Percentiles rank a stretch among this genome's conserved stretches.
Evolutionary conservation across 2,113 vertebrate species (phyloP).

Genomic region (Spilogale gracilis): DNA sequence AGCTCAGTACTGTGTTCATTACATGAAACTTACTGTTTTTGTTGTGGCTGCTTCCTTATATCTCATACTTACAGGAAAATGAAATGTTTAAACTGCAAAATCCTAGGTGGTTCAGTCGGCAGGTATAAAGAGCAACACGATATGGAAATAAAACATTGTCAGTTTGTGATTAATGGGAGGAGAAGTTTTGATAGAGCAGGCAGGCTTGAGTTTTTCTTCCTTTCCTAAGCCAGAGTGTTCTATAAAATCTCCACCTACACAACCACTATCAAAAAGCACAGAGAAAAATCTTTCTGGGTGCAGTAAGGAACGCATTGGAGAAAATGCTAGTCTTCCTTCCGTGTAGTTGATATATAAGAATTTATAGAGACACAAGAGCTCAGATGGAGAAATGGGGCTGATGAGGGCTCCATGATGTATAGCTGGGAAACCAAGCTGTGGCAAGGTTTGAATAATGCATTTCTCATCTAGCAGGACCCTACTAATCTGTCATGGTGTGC

Average conservation of each 20-base stretch:
- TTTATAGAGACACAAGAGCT: neutral
- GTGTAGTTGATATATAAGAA: neutral
- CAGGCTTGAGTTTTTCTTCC: neutral
- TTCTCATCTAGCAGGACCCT: neutral
- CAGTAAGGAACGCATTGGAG: neutral
- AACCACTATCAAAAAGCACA: slow-evolving; percentile 1
- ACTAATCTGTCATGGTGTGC: neutral
- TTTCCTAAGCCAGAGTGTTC: neutral
- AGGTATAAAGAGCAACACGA: slow-evolving; percentile 41
- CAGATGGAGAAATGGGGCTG: neutral
- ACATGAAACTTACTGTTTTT: neutral
- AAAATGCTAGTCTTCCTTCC: neutral
- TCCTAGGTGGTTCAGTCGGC: neutral
- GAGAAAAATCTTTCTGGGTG: slow-evolving; percentile 14
- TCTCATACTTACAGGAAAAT: slow-evolving; percentile 23
- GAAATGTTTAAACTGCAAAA: slow-evolving; percentile 54
- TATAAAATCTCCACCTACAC: slow-evolving; percentile 38
- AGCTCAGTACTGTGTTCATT: neutral
- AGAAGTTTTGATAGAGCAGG: neutral
- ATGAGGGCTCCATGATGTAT: neutral
- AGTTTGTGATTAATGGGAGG: slow-evolving; percentile 23
- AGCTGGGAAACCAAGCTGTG: neutral
- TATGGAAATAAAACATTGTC: slow-evolving; percentile 10
- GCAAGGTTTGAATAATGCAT: neutral
- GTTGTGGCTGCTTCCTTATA: neutral